A percentile compares a stretch with the other conserved stretches of the same genome.
These are phyloP conservation scores for Uria aalge DNA, from an alignment of 2,113 vertebrate genomes.

Conservation along the genomic window DNA sequence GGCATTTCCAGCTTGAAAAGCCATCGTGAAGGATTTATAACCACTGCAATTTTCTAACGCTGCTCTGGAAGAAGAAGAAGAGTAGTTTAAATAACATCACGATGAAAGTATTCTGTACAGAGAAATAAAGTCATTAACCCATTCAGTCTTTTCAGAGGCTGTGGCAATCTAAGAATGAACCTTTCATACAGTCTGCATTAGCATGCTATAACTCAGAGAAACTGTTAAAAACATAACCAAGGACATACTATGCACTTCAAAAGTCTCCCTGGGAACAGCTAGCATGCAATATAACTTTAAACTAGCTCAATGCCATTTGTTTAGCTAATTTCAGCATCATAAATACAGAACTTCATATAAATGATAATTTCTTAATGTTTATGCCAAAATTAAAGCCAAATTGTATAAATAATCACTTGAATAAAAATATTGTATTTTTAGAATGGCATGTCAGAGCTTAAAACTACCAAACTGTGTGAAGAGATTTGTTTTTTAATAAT, in stretches of 20 bases:
- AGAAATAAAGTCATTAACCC: constrained; percentile 17
- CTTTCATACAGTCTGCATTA: background rate
- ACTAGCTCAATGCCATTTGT: background rate
- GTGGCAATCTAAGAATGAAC: background rate
- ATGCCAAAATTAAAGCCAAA: background rate
- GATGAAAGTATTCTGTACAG: background rate
- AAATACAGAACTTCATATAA: background rate
- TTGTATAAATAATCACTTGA: background rate
- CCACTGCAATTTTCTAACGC: background rate
- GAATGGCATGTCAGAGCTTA: background rate
- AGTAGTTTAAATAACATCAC: background rate
- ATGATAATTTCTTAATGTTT: background rate
- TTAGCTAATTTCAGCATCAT: background rate
- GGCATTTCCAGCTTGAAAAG: constrained; percentile 49
- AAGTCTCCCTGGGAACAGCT: background rate
- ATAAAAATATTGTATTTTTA: background rate
- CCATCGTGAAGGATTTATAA: constrained; percentile 27
- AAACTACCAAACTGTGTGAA: background rate
- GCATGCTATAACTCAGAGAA: background rate
- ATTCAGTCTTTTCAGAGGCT: background rate
- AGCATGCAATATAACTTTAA: background rate
- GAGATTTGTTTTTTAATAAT: background rate
- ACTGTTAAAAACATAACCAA: background rate
- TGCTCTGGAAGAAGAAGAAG: background rate
- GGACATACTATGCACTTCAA: background rate